Base-by-base conservation (phyloP, 2,888 invertebrate genomes). In the Euplexia lucipara region DNA sequence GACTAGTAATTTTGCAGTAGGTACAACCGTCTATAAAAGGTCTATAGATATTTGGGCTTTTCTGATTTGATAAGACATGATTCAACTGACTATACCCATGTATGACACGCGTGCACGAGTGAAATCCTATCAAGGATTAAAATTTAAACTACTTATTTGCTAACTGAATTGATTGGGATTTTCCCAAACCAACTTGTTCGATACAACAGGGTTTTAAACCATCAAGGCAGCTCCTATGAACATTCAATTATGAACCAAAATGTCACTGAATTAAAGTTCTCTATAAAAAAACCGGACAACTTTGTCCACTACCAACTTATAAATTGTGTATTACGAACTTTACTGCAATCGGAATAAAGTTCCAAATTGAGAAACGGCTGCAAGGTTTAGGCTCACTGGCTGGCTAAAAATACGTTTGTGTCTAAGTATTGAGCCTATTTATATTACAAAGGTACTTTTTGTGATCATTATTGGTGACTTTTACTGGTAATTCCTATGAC, bases 101-200 rank as follows among this genome's bases (percentile, higher is more conserved):
- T n/a, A n/a, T n/a, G 12, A 8, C 16, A 18, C 16, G 16, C 16
- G 20, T 4, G 3, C 1, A 12, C 14, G 20, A 10, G 16, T 52
- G 2, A 35, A 69, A 41, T 54, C 54, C 61, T 61, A 63, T 47
- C 26, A 12, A 1, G 7, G 16, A 57, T 57, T 57, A 47, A 47
- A 57, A 48, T 9, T 22, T 12, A 22, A 39, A 26, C 10, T 47
- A 52, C 10, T 42, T 35, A 66, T 66, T 47, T 70, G 26, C 48
- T 53, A 12, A 52, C 41, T 41, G 51, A 2, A 10, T 30, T n/a
- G 34, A 41, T 12, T 47, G 70, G 78, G 78, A 20, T 58, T 78
- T 78, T 44, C 72, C 72, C 78, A 56, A 53, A 20, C 30, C 22
- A 34, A 56, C 44, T 67, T 53, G 49, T 42, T 37, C 54, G 20